Conservation (phyloP, 2,113 vertebrate species). For the Lipotes vexillifer region DNA sequence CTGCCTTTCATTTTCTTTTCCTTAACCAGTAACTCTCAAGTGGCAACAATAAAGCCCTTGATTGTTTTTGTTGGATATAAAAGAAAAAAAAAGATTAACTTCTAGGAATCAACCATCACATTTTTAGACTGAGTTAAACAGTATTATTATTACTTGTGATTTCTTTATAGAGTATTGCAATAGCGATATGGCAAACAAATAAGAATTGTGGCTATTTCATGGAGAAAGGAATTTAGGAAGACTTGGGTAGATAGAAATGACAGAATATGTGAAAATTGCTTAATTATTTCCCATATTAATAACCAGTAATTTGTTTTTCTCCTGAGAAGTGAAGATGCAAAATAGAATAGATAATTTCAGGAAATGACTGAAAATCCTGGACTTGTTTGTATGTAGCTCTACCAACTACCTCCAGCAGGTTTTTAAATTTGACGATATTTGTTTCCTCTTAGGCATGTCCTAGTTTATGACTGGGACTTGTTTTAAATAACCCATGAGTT, state of each 20-base stretch:
- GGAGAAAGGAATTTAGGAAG: neutral
- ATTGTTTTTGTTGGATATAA: neutral
- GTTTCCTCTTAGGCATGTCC: neutral
- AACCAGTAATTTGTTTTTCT: neutral
- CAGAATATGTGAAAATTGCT: neutral
- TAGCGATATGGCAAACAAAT: neutral
- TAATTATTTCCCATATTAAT: neutral
- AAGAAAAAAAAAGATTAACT: neutral
- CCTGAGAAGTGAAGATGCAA: neutral
- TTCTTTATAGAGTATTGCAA: neutral
- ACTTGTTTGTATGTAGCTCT: neutral
- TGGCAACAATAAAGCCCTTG: neutral
- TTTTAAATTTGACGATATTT: constrained; percentile 1
- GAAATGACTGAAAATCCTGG: neutral
- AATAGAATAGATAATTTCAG: neutral
- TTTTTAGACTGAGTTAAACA: neutral
- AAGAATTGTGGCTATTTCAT: neutral
- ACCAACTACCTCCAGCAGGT: neutral
- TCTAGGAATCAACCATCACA: neutral
- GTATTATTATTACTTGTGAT: neutral
- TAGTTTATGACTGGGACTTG: neutral
- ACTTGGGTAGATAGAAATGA: neutral
- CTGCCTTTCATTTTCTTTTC: neutral
- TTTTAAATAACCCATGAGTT: neutral
- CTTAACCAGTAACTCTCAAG: neutral